A percentile compares a stretch with the other conserved stretches of the same genome.
phyloP scores from a whole-genome alignment of 23 tunicate genomes.

The Phallusia fumigata region DNA sequence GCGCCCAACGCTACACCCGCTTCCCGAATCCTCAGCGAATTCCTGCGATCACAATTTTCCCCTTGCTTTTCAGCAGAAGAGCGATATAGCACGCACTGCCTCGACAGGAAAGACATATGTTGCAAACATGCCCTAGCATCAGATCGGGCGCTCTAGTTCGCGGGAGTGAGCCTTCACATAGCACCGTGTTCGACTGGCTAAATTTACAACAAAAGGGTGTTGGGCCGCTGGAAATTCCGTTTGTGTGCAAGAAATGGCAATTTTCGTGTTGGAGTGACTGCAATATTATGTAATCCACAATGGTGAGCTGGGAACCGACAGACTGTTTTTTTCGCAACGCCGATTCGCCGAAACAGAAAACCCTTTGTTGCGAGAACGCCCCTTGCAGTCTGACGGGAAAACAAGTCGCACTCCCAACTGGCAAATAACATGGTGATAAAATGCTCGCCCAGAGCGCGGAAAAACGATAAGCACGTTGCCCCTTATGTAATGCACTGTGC shows the following conservation, averaged over 20 bases:
- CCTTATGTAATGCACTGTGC: background rate
- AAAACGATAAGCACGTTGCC: too few relatives aligned
- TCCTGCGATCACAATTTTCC: background rate
- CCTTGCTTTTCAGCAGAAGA: background rate
- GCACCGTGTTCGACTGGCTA: background rate
- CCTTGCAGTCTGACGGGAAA: background rate
- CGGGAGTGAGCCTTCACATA: background rate
- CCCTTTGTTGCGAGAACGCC: background rate
- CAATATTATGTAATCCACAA: background rate
- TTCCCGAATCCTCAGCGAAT: background rate
- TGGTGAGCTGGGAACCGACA: background rate
- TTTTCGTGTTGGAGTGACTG: background rate
- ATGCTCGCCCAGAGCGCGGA: background rate
- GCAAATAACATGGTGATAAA: background rate
- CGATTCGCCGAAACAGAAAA: slow-evolving; percentile 1
- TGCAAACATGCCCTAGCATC: slow-evolving; percentile 5
- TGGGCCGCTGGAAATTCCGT: background rate
- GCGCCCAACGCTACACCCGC: background rate
- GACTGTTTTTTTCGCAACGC: background rate
- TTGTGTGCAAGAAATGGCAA: background rate
- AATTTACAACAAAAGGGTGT: slow-evolving; percentile 6
- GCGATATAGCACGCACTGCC: background rate
- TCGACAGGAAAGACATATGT: too few relatives aligned
- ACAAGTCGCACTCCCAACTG: background rate
- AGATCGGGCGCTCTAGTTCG: background rate